Evolutionary conservation across 2,888 invertebrate species (phyloP), one percentile per base, ranked within the genome.

Genomic region (Agrotis segetum): DNA sequence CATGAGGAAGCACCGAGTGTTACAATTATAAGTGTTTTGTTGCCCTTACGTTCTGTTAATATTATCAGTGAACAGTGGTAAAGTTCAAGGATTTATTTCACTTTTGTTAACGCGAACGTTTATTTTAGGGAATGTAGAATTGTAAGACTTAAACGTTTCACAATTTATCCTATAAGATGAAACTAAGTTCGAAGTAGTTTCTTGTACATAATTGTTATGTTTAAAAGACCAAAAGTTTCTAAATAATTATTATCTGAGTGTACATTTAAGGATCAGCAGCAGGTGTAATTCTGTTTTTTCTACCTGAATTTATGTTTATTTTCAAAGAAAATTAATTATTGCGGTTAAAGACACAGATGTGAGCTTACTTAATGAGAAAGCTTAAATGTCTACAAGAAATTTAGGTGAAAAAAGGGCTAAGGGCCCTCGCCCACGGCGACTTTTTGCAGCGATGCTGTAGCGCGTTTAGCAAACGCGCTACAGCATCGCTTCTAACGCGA

Each of bases 21-120:
- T 61, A 58, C 61, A 53, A 24, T 24, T 2, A 24, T 24, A 24
- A 80, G 66, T 74, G 13, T 65, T 40, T 6, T 7, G 29, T 13
- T 17, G 47, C n/a, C 81, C 44, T 66, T 58, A 74, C 19, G 46
- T 59, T 44, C 21, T 34, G n/a, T 52, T n/a, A 19, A 5, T 34
- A 24, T n/a, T 19, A 11, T 40, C n/a, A 40, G 40, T 9, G 11
- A 9, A 40, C 9, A 40, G 40, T 60, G 21, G 11, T 71, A 50
- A 67, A 74, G 72, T 71, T 81, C 66, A 77, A 74, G 71, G 81
- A 49, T 34, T 21, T n/a, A 53, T 14, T 66, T 68, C 7, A 24
- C n/a, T 59, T 68, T 81, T 61, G 24, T 67, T 62, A 13, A 34
- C 2, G 21, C 9, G 49, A 19, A 24, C n/a, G 9, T 55, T 80